These are phyloP conservation scores for Isaurus tuberculatus DNA, from an alignment of 92 coral and sea anemone genomes.

Conservation along the genomic window DNA sequence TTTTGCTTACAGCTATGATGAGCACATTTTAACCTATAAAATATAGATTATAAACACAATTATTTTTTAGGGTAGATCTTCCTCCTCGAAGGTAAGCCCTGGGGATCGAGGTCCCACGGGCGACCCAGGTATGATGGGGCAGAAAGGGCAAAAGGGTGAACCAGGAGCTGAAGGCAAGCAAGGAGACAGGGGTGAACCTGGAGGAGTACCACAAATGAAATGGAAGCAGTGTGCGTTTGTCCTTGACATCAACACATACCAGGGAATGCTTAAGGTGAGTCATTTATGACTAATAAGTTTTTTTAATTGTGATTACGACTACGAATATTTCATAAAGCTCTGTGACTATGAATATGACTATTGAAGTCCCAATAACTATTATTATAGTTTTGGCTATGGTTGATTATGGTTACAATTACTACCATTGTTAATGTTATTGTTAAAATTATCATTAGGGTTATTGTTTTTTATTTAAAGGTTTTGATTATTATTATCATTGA, in stretches of 20 bases:
- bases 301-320: too few relatives aligned
- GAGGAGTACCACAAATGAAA: conserved; percentile 46
- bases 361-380: too few relatives aligned
- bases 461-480: too few relatives aligned
- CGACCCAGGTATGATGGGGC: conserved; percentile 49
- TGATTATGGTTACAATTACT: too few relatives aligned
- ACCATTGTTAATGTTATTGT: too few relatives aligned
- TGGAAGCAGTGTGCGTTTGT: conserved; percentile 82
- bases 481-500: too few relatives aligned
- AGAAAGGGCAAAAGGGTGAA: conserved; percentile 51
- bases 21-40: background rate
- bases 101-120: conserved; percentile 55
- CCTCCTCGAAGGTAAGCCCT: conserved; percentile 43
- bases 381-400: too few relatives aligned
- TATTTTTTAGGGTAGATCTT: conserved; percentile 9
- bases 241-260: conserved; percentile 66
- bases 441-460: too few relatives aligned
- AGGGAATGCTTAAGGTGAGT: conserved; percentile 68
- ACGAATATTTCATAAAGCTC: too few relatives aligned
- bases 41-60: background rate
- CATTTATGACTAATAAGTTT: background rate
- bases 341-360: too few relatives aligned
- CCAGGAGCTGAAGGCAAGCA: conserved; percentile 54
- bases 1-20: background rate
- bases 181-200: conserved; percentile 60